These are phyloP conservation scores for Erebia epiphron DNA, from an alignment of 2,888 invertebrate species.

Conservation along the genomic window DNA sequence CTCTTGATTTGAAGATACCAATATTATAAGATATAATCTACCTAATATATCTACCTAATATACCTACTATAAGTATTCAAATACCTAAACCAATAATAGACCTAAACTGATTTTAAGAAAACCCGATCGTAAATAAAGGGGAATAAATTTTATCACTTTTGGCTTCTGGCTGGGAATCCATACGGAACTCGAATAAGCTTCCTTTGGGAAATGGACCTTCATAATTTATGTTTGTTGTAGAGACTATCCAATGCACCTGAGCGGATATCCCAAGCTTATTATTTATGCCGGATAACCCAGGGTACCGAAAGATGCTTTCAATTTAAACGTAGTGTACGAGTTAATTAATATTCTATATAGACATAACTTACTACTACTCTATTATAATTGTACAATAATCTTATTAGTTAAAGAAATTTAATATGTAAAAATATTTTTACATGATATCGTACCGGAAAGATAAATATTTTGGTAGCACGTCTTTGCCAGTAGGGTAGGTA, in stretches of 20 bases:
- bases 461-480: too few relatives aligned
- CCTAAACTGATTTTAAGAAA: conserved; percentile 1
- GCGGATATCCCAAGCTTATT: conserved; percentile 16
- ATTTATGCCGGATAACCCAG: conserved; percentile 10
- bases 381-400: too few relatives aligned
- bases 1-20: too few relatives aligned
- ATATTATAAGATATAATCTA: too few relatives aligned
- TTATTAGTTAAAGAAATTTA: too few relatives aligned
- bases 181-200: not conserved
- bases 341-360: too few relatives aligned
- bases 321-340: not conserved
- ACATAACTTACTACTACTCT: too few relatives aligned
- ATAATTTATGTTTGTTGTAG: conserved; percentile 20
- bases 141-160: conserved; percentile 15
- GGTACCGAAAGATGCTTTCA: not conserved
- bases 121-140: conserved; percentile 2
- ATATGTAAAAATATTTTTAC: too few relatives aligned
- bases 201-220: conserved; percentile 18
- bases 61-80: too few relatives aligned
- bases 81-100: too few relatives aligned
- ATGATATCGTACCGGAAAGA: too few relatives aligned
- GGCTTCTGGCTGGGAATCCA: conserved; percentile 11
- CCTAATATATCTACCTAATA: not conserved
- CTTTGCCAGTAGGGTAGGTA: too few relatives aligned
- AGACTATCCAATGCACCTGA: conserved; percentile 19